Base-by-base conservation (phyloP, 2,797 vertebrate species). In the Acanthiza pusilla region DNA sequence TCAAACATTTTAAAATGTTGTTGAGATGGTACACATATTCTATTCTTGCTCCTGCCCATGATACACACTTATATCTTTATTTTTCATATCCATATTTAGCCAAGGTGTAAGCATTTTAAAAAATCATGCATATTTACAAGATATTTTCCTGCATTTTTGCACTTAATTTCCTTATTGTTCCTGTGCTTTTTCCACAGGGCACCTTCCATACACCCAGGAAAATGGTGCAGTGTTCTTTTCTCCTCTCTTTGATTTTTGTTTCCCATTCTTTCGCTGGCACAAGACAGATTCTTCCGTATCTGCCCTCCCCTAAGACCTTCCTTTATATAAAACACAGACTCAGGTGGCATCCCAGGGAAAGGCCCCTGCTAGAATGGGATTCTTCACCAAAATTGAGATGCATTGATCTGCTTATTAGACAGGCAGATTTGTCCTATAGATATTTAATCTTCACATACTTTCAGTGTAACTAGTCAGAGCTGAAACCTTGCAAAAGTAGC, bases 241-340 rank as follows among this genome's bases (percentile, higher is more conserved):
- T 5, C 1, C 5, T 7, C 11, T 30, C 22, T n/a, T 84, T 74
- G 10, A 4, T 40, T 72, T 72, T 53, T 48, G 6, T 34, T 62
- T 29, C 7, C 20, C 3, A 0, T 66, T 14, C 14, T 61, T 58
- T 15, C 23, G 47, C n/a, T 17, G 19, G 25, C 36, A 20, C 8
- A 0, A 3, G 57, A 18, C 10, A 51, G 30, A 11, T n/a, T 70
- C 7, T 61, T 57, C 29, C 5, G 0, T 11, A 17, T 4, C 18
- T 75, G 13, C 32, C 5, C 10, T 62, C 8, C 36, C 45, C 20
- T 45, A 4, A 54, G 70, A 4, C 0, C 7, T 82, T 66, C 7
- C 2, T 66, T 82, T 70, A 5, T 29, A 6, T 32, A 47, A 78
- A 72, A 2, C 7, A 9, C 15, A 30, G 9, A 53, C 26, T 77